Evolutionary conservation across 1,140 invertebrate genomes (phyloP), one percentile per base, ranked within the genome.

Genomic region (Drosophila bocqueti): DNA sequence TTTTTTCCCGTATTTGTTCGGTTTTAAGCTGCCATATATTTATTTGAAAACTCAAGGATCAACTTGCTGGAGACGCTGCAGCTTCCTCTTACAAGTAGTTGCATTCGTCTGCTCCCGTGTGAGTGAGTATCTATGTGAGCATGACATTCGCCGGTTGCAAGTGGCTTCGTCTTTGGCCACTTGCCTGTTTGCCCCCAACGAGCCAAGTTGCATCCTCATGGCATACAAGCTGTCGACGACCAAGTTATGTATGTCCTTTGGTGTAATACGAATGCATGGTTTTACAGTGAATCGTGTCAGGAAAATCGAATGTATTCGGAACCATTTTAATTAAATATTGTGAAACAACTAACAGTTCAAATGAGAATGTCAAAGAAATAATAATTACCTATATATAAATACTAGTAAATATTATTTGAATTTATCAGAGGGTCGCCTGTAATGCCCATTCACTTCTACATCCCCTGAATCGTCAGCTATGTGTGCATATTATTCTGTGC

Each of bases 111-210:
- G 57, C 34, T 38, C 47, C 52, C 57, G 63, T 76, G 57, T 54
- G 43, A 18, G 50, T 68, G 55, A 47, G 73, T 69, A 81, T 86
- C 43, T 64, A 29, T 76, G 57, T 63, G 66, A 83, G 83, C 83
- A 87, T 83, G 83, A 87, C 84, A 87, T 89, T 89, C 83, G 62
- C 60, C 80, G 82, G 75, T 81, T 74, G 80, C 61, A 89, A 86
- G 79, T 86, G 80, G 84, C 72, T 69, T 54, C 50, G 54, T 67
- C 50, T 63, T 46, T 43, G 46, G 31, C 29, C 36, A 57, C 54
- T 57, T 49, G 36, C 68, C 36, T 60, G 54, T 40, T 57, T 57
- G 59, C 31, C 38, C 40, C 36, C 46, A 82, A 60, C 59, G 45
- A 63, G 64, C 71, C 75, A 72, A 76, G 76, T 73, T 72, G 76